phyloP scores from a whole-genome alignment of 2,888 invertebrate species.

The Amphipoea oculea region DNA sequence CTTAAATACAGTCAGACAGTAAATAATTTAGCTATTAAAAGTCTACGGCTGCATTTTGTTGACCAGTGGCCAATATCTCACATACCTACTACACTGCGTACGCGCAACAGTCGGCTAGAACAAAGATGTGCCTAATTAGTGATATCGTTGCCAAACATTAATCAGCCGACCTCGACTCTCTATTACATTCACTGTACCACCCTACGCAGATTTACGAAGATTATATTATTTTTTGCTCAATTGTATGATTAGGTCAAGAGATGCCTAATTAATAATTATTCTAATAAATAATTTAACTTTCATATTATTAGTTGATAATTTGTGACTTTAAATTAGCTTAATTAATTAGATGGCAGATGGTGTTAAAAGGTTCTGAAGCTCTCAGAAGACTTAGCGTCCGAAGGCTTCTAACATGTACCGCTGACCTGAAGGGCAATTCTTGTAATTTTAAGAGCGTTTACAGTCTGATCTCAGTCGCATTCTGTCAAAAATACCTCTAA shows the following conservation, averaged over 20 bases:
- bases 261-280: slow-evolving; percentile 31
- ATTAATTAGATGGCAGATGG: neutral
- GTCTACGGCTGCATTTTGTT: neutral
- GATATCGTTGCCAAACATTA: slow-evolving; percentile 65
- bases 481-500: too few species aligned
- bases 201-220: slow-evolving; percentile 42
- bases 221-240: slow-evolving; percentile 13
- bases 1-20: neutral
- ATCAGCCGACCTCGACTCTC: slow-evolving; percentile 66
- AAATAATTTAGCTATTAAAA: neutral
- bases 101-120: slow-evolving; percentile 70
- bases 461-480: too few species aligned
- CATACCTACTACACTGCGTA: slow-evolving; percentile 38
- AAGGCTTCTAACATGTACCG: neutral
- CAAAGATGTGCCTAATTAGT: slow-evolving; percentile 75
- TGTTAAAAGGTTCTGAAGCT: neutral
- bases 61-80: slow-evolving; percentile 35
- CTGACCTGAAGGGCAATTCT: too few species aligned
- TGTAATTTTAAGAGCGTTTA: too few species aligned
- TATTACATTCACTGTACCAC: slow-evolving; percentile 50
- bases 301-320: slow-evolving; percentile 26
- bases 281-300: slow-evolving; percentile 40
- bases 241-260: slow-evolving; percentile 18
- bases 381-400: neutral
- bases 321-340: slow-evolving; percentile 3